Base-by-base conservation (phyloP, 2,797 vertebrate genomes). In the Halcyon chelicuti region DNA sequence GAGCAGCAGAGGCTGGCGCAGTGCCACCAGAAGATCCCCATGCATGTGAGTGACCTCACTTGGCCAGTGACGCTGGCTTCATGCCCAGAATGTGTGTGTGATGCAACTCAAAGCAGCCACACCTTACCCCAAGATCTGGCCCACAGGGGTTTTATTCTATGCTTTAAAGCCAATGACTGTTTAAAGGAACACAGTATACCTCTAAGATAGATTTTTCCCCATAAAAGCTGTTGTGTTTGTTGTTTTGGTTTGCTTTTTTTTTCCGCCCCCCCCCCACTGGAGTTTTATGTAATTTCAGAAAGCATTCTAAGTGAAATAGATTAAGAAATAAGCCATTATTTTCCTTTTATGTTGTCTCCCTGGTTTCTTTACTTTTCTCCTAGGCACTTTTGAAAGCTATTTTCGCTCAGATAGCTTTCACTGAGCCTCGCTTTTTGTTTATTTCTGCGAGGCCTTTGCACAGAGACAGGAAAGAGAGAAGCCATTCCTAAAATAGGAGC, bases 331-430 rank as follows among this genome's bases (percentile, higher is more conserved):
- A 87, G 15, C 7, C 9, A 0, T 40, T 76, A 88, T 52, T 49
- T 2, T 6, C 17, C 39, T 75, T 92, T 76, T 55, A 60, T 83
- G 58, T 55, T 49, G 49, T 87, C 65, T 89, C 29, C 12, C n/a
- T 78, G 29, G 8, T 74, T 95, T 79, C 54, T 94, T 95, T 75
- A 49, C 70, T 88, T 88, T 90, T 73, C 47, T 88, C 51, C 22
- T 40, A 78, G 80, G 52, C 29, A 12, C 33, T 78, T 88, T 54
- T 63, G 67, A 84, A 88, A 82, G 73, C 62, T 76, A 9, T 92
- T 92, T 86, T 77, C 87, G 28, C 77, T 83, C 79, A 88, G 78
- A 58, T 49, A 82, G 55, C 25, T 93, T 86, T 77, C n/a, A 15
- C 55, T 13, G 3, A 79, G 40, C 44, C 29, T 94, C 1, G 0